Conservation (phyloP, 1,140 invertebrate species). For the Aphelenchoides besseyi region DNA sequence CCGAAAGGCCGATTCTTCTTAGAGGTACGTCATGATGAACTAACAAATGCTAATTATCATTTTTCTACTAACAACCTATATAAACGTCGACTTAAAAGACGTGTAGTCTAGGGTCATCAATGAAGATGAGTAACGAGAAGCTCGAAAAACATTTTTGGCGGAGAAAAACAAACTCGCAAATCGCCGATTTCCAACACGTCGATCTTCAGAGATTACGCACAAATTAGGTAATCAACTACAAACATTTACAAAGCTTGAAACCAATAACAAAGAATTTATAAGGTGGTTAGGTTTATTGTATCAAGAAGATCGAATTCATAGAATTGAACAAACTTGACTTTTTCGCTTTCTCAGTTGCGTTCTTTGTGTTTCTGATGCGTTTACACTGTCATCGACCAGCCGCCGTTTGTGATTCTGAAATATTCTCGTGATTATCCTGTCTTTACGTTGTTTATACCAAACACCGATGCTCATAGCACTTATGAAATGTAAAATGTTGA, state of each 20-base stretch:
- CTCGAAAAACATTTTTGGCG: background rate
- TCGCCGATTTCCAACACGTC: background rate
- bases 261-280: too few relatives aligned
- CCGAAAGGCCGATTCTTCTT: too few relatives aligned
- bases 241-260: too few relatives aligned
- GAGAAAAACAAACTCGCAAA: background rate
- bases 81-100: too few relatives aligned
- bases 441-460: too few relatives aligned
- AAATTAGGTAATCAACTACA: background rate
- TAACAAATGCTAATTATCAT: too few relatives aligned
- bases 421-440: too few relatives aligned
- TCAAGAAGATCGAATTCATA: background rate
- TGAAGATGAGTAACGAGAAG: background rate
- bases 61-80: too few relatives aligned
- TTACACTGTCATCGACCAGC: background rate
- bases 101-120: background rate
- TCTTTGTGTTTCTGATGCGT: too few relatives aligned
- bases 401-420: conserved; percentile 3
- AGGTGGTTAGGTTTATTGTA: background rate
- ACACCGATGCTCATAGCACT: too few relatives aligned
- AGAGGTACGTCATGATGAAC: too few relatives aligned
- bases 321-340: background rate
- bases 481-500: too few relatives aligned
- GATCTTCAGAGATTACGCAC: background rate
- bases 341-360: background rate